These are phyloP conservation scores for Neopelma chrysocephalum DNA, from an alignment of 2,797 vertebrate genomes.

Conservation along the genomic window DNA sequence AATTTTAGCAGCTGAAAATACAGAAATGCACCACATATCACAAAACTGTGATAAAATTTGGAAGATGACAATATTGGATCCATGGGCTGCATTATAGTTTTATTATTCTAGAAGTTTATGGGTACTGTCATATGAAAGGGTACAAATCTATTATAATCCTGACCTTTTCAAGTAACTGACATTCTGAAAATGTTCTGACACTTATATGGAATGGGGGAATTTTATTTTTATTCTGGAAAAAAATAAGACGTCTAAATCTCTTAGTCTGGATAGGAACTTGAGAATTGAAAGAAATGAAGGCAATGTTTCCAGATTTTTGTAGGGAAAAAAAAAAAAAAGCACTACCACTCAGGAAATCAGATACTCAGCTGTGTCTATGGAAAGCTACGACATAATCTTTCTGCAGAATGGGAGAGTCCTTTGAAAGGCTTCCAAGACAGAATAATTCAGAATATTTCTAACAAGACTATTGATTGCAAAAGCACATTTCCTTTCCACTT, in stretches of 20 bases:
- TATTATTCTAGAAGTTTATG: neutral
- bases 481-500: constrained; percentile 38
- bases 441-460: constrained; percentile 45
- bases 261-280: neutral
- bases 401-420: neutral
- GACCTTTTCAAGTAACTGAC: neutral
- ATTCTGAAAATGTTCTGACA: neutral
- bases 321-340: neutral
- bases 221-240: neutral
- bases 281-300: neutral
- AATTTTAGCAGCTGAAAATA: neutral
- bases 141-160: neutral
- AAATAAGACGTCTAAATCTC: neutral
- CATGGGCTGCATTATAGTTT: neutral
- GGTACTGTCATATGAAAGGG: neutral
- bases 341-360: neutral
- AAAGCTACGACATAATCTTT: neutral
- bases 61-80: neutral
- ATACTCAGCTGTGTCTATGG: neutral
- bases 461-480: constrained; percentile 51
- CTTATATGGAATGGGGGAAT: neutral
- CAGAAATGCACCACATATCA: neutral
- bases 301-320: constrained; percentile 7
- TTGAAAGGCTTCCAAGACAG: constrained; percentile 11
- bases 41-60: neutral